A percentile compares a stretch with the other conserved stretches of the same genome.
phyloP scores from a whole-genome alignment of 2,797 vertebrate genomes.

The Xenentodon cancila region DNA sequence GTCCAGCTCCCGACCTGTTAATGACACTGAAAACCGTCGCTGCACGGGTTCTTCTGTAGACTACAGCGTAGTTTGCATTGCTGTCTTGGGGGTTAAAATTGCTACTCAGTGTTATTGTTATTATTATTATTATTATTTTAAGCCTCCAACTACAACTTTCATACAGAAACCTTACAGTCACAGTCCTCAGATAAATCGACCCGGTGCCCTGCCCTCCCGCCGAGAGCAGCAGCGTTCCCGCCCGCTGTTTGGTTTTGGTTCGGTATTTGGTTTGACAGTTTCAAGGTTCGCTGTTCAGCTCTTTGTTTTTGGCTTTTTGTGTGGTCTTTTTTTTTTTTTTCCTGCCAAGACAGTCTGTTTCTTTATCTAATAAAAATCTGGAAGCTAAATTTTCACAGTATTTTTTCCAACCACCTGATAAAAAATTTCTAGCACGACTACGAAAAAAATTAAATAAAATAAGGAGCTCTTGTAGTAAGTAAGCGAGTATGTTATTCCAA shows the following conservation, averaged over 20 bases:
- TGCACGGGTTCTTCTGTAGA: constrained; percentile 30
- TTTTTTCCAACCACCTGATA: constrained; percentile 89
- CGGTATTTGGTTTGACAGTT: constrained; percentile 70
- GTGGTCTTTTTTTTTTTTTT: constrained; percentile 55
- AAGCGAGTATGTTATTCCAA: constrained; percentile 81
- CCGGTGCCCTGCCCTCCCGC: constrained; percentile 42
- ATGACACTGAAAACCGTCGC: constrained; percentile 54
- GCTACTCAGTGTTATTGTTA: constrained; percentile 33
- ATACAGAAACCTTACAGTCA: constrained; percentile 42
- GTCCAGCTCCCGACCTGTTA: constrained; percentile 52
- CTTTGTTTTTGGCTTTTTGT: constrained; percentile 75
- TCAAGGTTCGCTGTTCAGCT: constrained; percentile 67
- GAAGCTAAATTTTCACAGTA: constrained; percentile 90
- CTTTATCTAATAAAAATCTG: constrained; percentile 85
- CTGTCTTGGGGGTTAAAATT: constrained; percentile 38
- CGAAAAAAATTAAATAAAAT: constrained; percentile 71
- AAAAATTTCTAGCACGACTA: constrained; percentile 86
- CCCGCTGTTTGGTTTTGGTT: constrained; percentile 71
- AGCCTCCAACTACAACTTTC: constrained; percentile 20
- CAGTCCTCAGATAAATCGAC: constrained; percentile 58
- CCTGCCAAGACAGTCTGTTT: constrained; percentile 73
- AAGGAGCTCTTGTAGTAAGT: constrained; percentile 82
- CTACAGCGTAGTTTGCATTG: constrained; percentile 6
- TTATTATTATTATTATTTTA: constrained; percentile 20
- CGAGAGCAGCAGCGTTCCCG: constrained; percentile 45